Evolutionary conservation across 2,797 vertebrate genomes (phyloP).

Genomic region (Cirrhinus molitorella): DNA sequence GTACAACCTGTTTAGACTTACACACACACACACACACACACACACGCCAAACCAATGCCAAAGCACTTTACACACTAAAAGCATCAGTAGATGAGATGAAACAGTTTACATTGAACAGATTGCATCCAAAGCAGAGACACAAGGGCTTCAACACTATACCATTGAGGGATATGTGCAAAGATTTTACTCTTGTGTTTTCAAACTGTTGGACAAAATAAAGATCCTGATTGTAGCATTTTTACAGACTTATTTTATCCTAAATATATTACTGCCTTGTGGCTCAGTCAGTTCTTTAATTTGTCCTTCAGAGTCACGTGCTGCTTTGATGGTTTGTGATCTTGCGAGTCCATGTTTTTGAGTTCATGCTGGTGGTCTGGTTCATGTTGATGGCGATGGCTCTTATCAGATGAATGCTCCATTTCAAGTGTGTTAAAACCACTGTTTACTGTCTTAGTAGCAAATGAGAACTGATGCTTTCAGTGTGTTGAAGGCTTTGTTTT

Average conservation of each 20-base stretch:
- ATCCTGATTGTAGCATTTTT: slow-evolving; percentile 46
- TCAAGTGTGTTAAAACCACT: slow-evolving; percentile 12
- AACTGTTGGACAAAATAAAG: slow-evolving; percentile 39
- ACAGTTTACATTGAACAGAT: slow-evolving; percentile 5
- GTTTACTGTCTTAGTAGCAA: not conserved
- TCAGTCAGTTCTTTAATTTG: slow-evolving; percentile 31
- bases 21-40: not conserved
- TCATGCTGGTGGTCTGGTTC: not conserved
- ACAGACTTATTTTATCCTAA: slow-evolving; percentile 24
- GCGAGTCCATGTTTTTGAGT: not conserved
- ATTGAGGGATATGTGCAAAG: not conserved
- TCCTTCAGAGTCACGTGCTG: slow-evolving; percentile 8
- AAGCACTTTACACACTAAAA: slow-evolving; percentile 33
- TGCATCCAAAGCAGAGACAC: not conserved
- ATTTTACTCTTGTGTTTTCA: slow-evolving; percentile 20
- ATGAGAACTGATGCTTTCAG: slow-evolving; percentile 33
- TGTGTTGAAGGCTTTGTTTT: slow-evolving; percentile 19
- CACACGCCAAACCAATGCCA: not conserved
- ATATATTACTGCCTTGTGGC: slow-evolving; percentile 25
- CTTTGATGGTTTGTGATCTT: not conserved
- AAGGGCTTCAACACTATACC: slow-evolving; percentile 18
- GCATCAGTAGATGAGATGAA: slow-evolving; percentile 23
- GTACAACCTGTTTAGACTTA: slow-evolving; percentile 32
- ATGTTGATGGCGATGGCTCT: not conserved
- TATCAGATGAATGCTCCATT: not conserved